Evolutionary conservation across 2,113 vertebrate species (phyloP).

Genomic region (Catagonus wagneri): DNA sequence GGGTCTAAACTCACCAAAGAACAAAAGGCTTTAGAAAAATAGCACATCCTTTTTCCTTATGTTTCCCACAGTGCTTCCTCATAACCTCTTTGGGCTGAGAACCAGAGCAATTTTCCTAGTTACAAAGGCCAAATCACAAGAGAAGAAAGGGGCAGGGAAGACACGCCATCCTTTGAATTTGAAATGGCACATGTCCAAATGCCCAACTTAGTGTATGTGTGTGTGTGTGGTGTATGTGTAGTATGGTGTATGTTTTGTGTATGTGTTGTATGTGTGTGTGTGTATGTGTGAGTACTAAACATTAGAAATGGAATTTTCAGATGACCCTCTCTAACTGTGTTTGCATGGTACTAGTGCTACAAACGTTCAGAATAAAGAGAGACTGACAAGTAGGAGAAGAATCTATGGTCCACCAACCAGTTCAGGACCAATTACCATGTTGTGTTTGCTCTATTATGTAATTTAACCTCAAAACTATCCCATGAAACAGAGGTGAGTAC

Average conservation of each 20-base stretch:
- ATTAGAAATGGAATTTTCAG: conserved; percentile 21
- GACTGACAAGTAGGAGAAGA: not conserved
- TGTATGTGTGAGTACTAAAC: not conserved
- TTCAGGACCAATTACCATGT: not conserved
- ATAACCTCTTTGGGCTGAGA: not conserved
- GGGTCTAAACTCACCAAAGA: not conserved
- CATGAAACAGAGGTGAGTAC: not conserved
- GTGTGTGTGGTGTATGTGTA: not conserved
- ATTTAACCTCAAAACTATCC: not conserved
- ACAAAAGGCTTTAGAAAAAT: conserved; percentile 35
- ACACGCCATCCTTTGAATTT: conserved; percentile 54
- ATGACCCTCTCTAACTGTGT: not conserved
- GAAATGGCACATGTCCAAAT: not conserved
- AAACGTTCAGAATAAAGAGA: not conserved
- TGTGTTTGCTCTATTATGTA: not conserved
- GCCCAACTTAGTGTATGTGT: not conserved
- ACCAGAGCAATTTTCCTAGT: not conserved
- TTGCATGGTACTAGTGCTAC: not conserved
- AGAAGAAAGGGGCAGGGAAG: not conserved
- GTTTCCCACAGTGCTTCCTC: conserved; percentile 12
- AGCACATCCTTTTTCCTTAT: conserved; percentile 38
- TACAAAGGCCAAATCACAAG: conserved; percentile 31
- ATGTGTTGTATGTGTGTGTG: not conserved
- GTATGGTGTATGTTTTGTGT: not conserved
- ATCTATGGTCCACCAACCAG: not conserved